Percentiles rank a stretch among this genome's conserved stretches.
Conservation (phyloP, 2,797 vertebrate genomes). For the Urosaurus nigricauda region DNA sequence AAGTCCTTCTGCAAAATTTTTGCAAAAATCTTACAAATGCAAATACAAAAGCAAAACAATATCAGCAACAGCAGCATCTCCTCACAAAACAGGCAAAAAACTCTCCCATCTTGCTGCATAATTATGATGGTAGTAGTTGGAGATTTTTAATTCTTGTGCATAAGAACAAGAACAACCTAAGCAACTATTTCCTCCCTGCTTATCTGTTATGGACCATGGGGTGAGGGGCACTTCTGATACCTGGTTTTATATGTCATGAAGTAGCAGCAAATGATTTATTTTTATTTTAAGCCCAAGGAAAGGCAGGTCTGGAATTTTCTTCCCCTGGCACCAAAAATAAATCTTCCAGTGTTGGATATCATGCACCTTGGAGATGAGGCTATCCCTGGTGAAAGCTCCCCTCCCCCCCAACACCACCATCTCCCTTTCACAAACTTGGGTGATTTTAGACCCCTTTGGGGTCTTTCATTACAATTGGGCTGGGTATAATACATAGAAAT, state of each 20-base stretch:
- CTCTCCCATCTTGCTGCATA: no score
- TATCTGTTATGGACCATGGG: no score
- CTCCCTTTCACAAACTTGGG: not conserved
- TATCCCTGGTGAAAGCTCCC: not conserved
- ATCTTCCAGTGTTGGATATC: not conserved
- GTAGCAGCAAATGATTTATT: not conserved
- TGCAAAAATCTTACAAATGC: no score
- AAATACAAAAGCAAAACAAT: no score
- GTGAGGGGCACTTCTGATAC: not conserved
- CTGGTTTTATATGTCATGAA: not conserved
- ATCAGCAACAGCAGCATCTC: no score
- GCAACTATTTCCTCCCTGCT: no score
- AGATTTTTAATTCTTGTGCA: no score
- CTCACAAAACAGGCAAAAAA: no score
- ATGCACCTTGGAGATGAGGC: not conserved
- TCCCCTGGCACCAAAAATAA: not conserved
- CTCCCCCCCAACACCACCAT: not conserved
- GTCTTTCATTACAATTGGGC: slow-evolving; percentile 35
- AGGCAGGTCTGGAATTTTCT: not conserved
- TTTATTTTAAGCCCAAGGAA: not conserved
- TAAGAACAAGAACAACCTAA: no score
- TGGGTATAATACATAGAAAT: not conserved
- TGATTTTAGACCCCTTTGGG: not conserved
- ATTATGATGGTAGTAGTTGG: no score
- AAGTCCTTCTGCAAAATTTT: no score